Percentiles rank a stretch among this genome's conserved stretches.
phyloP scores from a whole-genome alignment of 2,113 vertebrate species.

The Gallinago media region DNA sequence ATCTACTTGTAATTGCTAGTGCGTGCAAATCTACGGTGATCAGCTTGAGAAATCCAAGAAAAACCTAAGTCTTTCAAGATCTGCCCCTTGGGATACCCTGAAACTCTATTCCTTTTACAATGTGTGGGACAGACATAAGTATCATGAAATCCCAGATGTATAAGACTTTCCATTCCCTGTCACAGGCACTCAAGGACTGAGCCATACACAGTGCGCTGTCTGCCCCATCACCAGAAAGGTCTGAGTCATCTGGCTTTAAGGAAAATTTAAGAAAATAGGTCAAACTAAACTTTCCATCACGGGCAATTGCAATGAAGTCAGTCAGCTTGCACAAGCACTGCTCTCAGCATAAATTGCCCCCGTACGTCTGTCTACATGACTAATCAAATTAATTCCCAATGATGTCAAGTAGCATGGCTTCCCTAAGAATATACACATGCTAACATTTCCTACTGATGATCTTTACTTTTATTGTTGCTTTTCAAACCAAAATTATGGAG shows the following conservation, averaged over 20 bases:
- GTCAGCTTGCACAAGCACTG: slow-evolving; percentile 17
- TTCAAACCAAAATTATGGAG: not conserved
- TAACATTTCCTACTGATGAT: not conserved
- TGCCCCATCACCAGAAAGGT: slow-evolving; percentile 9
- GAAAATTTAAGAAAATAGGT: slow-evolving; percentile 53
- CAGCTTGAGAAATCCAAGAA: not conserved
- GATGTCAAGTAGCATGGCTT: not conserved
- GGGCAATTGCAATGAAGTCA: slow-evolving; percentile 16
- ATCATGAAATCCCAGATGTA: not conserved
- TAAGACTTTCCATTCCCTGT: not conserved
- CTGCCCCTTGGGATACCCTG: not conserved
- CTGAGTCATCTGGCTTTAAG: slow-evolving; percentile 42
- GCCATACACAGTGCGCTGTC: not conserved
- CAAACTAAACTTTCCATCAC: slow-evolving; percentile 39
- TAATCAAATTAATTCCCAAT: slow-evolving; percentile 51
- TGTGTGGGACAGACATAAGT: not conserved
- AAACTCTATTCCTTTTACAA: not conserved
- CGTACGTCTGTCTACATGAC: not conserved
- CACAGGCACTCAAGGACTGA: not conserved
- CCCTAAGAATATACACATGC: not conserved
- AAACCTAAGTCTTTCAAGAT: not conserved
- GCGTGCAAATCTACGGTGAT: not conserved
- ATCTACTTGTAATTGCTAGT: not conserved
- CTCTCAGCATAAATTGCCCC: slow-evolving; percentile 19
- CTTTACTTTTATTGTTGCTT: not conserved